These are phyloP conservation scores for Pristionchus mayeri DNA, from an alignment of 2,888 invertebrate species.

Conservation along the genomic window DNA sequence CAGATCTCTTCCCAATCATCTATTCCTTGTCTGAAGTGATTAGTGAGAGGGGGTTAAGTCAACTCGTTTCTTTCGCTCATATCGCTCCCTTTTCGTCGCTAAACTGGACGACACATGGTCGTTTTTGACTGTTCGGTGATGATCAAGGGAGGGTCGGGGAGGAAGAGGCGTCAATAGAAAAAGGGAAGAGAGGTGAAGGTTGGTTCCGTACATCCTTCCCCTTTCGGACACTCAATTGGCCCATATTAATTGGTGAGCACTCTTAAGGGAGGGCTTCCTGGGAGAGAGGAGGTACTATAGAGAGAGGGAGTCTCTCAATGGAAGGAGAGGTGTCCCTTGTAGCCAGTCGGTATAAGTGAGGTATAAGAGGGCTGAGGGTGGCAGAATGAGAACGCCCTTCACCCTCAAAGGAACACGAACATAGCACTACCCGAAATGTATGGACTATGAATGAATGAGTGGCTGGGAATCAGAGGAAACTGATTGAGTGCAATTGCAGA, in stretches of 20 bases:
- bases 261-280: slow-evolving; percentile 23
- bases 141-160: slow-evolving; percentile 39
- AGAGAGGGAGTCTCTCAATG: slow-evolving; percentile 24
- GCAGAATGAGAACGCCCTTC: slow-evolving; percentile 5
- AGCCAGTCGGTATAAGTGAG: slow-evolving; percentile 41
- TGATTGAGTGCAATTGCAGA: slow-evolving; percentile 60
- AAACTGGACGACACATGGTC: slow-evolving; percentile 37
- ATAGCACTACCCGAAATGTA: background rate
- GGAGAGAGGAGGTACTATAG: slow-evolving; percentile 31
- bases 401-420: slow-evolving; percentile 28
- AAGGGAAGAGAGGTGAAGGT: slow-evolving; percentile 41
- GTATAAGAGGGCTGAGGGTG: slow-evolving; percentile 33
- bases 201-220: slow-evolving; percentile 15
- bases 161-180: slow-evolving; percentile 44
- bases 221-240: slow-evolving; percentile 49
- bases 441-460: slow-evolving; percentile 10
- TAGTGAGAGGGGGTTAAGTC: slow-evolving; percentile 43
- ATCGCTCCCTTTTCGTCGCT: slow-evolving; percentile 27
- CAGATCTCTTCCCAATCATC: slow-evolving; percentile 1
- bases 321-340: slow-evolving; percentile 43
- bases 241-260: slow-evolving; percentile 48
- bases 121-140: slow-evolving; percentile 43
- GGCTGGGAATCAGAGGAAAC: background rate
- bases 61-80: slow-evolving; percentile 37
- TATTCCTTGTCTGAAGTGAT: slow-evolving; percentile 49